Base-by-base conservation (phyloP, 2,888 invertebrate species). In the Gandaritis pyraliata region DNA sequence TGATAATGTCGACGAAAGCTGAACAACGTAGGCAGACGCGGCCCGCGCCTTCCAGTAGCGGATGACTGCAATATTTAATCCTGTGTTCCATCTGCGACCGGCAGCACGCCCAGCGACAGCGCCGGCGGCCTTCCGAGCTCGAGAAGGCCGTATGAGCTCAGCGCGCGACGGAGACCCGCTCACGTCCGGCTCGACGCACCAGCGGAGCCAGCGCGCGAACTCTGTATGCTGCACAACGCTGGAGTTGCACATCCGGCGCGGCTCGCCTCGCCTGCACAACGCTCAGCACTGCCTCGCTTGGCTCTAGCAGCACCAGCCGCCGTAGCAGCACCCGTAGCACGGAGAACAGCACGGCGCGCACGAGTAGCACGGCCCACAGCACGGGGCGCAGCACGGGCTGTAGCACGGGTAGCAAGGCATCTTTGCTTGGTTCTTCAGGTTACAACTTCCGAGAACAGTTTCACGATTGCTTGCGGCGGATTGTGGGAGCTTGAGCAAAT, bases 401-500 rank as follows among this genome's bases (percentile, higher is more conserved):
- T 68, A 77, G 55, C 79, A 78, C 55, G 81, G 78, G 58, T 77
- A 77, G 77, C 81, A 80, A 83, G 84, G 84, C 84, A 80, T 78
- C 68, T 75, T 76, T 58, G 58, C n/a, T 33, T 16, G 47, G 13
- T 62, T 36, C 23, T 38, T 49, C 13, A n/a, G 49, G 13, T 15
- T 36, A 11, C 49, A 18, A 15, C 43, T 49, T 46, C 5, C 33
- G 36, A 46, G 46, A 30, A 56, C 45, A 41, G 47, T 36, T 43
- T 57, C 56, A 71, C 41, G 63, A 57, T 43, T 23, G 60, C 18
- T 71, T 68, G 56, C 66, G 54, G 68, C 16, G 46, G 23, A 46
- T 23, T 29, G 39, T 69, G 69, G 7, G 58, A 63, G 68, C 12
- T 65, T 47, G 52, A 48, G 54, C 18, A 61, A 62, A 57, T 59